phyloP scores from a whole-genome alignment of 2,888 invertebrate species.

The Cetonia aurata region DNA sequence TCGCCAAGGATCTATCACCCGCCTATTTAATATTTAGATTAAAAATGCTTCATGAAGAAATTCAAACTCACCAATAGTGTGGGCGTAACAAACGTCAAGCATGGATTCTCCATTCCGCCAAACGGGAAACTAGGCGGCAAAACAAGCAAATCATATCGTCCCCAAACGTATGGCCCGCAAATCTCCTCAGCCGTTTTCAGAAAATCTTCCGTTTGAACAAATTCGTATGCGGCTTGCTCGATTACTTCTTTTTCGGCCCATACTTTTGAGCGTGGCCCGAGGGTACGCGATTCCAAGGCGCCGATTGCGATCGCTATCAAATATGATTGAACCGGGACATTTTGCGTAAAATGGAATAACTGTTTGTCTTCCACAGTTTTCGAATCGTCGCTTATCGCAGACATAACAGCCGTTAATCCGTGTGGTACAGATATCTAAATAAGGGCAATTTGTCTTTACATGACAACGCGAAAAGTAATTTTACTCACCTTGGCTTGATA shows the following conservation, averaged over 20 bases:
- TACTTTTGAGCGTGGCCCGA: conserved; percentile 86
- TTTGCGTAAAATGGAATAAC: conserved; percentile 76
- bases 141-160: conserved; percentile 88
- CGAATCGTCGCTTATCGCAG: conserved; percentile 76
- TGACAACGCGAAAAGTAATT: neutral
- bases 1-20: conserved; percentile 90
- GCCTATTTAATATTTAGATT: conserved; percentile 70
- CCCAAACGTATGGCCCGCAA: conserved; percentile 93
- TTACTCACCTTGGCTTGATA: conserved; percentile 71
- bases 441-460: conserved; percentile 2
- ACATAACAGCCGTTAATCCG: conserved; percentile 88
- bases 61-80: conserved; percentile 79
- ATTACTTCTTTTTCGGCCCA: conserved; percentile 92
- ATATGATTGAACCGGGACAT: conserved; percentile 90
- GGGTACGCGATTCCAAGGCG: conserved; percentile 77
- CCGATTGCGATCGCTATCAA: conserved; percentile 92
- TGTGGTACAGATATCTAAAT: conserved; percentile 77
- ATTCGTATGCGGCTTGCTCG: conserved; percentile 88
- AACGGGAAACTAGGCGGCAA: conserved; percentile 95
- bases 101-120: conserved; percentile 98
- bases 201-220: conserved; percentile 88
- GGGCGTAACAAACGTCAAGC: conserved; percentile 94
- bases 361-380: conserved; percentile 65
- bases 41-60: no score
- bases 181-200: conserved; percentile 84